These are phyloP conservation scores for Rhodophaea formosa DNA, from an alignment of 2,888 invertebrate species.

Conservation along the genomic window DNA sequence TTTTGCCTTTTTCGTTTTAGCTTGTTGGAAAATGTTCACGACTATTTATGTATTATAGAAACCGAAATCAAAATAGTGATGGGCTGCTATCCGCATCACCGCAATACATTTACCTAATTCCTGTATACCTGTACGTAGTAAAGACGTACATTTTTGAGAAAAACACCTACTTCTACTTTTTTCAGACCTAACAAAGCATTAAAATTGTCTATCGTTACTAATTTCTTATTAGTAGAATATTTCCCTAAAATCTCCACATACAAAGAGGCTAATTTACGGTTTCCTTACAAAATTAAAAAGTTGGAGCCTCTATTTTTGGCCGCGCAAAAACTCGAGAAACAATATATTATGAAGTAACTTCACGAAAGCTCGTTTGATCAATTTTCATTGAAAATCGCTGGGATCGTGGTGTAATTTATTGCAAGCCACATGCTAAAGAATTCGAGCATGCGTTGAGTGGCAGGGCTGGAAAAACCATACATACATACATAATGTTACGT, in stretches of 20 bases:
- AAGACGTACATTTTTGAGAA: no score
- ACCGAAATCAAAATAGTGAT: no score
- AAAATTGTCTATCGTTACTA: neutral
- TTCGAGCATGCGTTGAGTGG: constrained; percentile 19
- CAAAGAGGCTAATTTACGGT: constrained; percentile 14
- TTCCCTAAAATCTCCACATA: neutral
- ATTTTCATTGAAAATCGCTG: constrained; percentile 18
- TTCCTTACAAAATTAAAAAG: constrained; percentile 6
- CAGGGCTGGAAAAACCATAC: neutral
- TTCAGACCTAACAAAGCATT: no score
- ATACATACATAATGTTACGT: no score
- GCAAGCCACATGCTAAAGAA: constrained; percentile 31
- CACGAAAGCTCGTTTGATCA: constrained; percentile 14
- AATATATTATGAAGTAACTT: constrained; percentile 18
- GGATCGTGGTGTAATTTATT: constrained; percentile 21
- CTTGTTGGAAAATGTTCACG: no score
- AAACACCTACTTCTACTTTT: no score
- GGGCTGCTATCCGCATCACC: no score
- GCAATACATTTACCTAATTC: no score
- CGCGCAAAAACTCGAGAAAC: constrained; percentile 14
- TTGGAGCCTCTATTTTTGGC: constrained; percentile 10
- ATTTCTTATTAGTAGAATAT: neutral
- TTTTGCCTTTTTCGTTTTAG: no score
- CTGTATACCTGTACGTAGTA: no score
- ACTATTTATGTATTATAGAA: no score